These are phyloP conservation scores for Erpetoichthys calabaricus DNA, from an alignment of 2,797 vertebrate genomes.

Conservation along the genomic window DNA sequence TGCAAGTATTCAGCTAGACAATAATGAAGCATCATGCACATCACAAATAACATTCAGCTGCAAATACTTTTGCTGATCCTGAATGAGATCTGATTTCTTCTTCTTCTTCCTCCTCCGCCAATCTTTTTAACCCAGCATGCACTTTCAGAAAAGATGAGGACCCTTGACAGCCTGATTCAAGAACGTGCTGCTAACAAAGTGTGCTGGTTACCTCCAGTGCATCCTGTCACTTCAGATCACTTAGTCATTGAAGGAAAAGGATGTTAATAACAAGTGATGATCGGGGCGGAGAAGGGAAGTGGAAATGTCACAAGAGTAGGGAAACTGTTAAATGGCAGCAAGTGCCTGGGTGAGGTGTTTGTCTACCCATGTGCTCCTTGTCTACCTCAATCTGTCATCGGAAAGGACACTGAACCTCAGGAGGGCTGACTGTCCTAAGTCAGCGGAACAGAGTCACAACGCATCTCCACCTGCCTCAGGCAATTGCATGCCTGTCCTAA, in stretches of 20 bases:
- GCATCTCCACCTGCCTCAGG: constrained; percentile 34
- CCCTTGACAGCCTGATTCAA: too few relatives aligned
- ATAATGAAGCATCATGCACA: too few relatives aligned
- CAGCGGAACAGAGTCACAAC: constrained; percentile 28
- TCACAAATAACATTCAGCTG: too few relatives aligned
- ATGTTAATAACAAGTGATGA: constrained; percentile 54
- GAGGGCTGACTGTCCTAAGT: constrained; percentile 42
- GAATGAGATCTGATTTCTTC: too few relatives aligned
- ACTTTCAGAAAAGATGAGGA: too few relatives aligned
- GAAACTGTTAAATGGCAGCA: constrained; percentile 73
- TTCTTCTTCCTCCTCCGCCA: too few relatives aligned
- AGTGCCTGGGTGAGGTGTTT: constrained; percentile 61
- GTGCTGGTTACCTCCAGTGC: constrained; percentile 4
- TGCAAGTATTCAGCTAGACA: too few relatives aligned
- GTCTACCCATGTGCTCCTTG: constrained; percentile 67
- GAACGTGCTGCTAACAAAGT: constrained; percentile 10
- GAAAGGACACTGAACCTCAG: constrained; percentile 58
- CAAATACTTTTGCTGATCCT: too few relatives aligned
- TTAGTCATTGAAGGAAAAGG: constrained; percentile 31
- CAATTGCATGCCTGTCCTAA: constrained; percentile 36
- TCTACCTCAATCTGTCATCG: constrained; percentile 64
- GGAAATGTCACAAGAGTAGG: constrained; percentile 53
- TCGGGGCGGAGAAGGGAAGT: constrained; percentile 45
- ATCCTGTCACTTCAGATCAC: constrained; percentile 47
- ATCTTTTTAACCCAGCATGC: too few relatives aligned